Evolutionary conservation across 2,113 vertebrate genomes (phyloP), one percentile per base, ranked within the genome.

Genomic region (Solea senegalensis): DNA sequence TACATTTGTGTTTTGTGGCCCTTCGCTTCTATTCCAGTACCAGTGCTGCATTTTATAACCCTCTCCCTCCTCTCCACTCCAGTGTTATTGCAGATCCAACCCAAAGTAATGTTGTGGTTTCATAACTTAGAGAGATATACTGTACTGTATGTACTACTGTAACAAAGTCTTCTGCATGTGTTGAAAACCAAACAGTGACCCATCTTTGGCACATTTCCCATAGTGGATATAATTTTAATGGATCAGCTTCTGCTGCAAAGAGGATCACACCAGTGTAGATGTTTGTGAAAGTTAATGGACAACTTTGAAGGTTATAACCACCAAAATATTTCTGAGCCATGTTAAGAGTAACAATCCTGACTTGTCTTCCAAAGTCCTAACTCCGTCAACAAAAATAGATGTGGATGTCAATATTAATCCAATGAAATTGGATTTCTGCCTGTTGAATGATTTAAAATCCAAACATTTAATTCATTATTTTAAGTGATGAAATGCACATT

Each of bases 71-170:
- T 45, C 21, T 41, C 3, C n/a, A 51, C 59, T 46, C 78, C 64
- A 41, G 11, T 56, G 39, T 59, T 71, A 41, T 51, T 61, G 50
- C 53, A 21, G 21, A 50, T 67, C 39, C n/a, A 39, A 8, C n/a
- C 60, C 60, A 74, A 67, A 21, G 46, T 12, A 39, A 50, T 54
- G 39, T 69, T 63, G 55, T 48, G 61, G 16, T 55, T 78, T 55
- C 50, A 61, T 72, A 72, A 72, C 63, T 9, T 1, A 12, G 6
- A 43, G 67, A 60, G 61, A 56, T 61, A 56, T 76, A 50, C 49
- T 21, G 21, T 21, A 15, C 9, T 48, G 15, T 50, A 49, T 69
- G 65, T 51, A 45, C 69, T 57, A 72, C 34, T 71, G 54, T 59
- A 34, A 62, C 13, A 48, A 12, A 9, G 43, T 44, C 71, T 72